Percentiles rank a stretch among this genome's conserved stretches.
Evolutionary conservation across 2,113 vertebrate species (phyloP).

Genomic region (Malurus alboscapulatus): DNA sequence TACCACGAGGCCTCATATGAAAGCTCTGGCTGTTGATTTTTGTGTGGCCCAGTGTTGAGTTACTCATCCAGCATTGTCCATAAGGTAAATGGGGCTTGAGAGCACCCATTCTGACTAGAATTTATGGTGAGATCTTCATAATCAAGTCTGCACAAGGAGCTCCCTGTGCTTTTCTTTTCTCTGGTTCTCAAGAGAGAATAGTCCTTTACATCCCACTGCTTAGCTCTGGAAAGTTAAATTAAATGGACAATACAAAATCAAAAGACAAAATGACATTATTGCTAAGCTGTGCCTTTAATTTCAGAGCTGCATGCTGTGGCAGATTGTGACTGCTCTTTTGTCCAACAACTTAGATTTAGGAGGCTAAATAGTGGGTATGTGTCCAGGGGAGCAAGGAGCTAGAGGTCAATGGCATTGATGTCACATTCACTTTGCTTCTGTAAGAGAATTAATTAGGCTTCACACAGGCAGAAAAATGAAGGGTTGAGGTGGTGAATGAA

Average conservation of each 20-base stretch:
- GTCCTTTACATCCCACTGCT: neutral
- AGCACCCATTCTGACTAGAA: neutral
- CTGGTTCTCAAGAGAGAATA: neutral
- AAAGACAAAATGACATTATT: neutral
- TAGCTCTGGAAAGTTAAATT: neutral
- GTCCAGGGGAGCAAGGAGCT: neutral
- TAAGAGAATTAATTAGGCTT: slow-evolving; percentile 7
- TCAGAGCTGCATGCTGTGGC: neutral
- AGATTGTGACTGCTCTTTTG: neutral
- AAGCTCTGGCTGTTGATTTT: neutral
- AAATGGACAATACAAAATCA: neutral
- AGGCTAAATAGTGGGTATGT: neutral
- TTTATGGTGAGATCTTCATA: neutral
- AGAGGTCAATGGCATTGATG: neutral
- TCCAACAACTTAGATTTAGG: neutral
- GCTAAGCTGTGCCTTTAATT: neutral
- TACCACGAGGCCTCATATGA: neutral
- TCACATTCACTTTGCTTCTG: neutral
- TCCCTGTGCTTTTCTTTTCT: neutral
- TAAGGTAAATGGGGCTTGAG: neutral
- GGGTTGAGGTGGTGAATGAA: neutral
- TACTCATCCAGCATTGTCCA: neutral
- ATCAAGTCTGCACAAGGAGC: neutral
- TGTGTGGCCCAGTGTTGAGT: neutral
- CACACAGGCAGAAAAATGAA: neutral